Evolutionary conservation across 1,140 invertebrate genomes (phyloP).

Genomic region (Mercenaria mercenaria): DNA sequence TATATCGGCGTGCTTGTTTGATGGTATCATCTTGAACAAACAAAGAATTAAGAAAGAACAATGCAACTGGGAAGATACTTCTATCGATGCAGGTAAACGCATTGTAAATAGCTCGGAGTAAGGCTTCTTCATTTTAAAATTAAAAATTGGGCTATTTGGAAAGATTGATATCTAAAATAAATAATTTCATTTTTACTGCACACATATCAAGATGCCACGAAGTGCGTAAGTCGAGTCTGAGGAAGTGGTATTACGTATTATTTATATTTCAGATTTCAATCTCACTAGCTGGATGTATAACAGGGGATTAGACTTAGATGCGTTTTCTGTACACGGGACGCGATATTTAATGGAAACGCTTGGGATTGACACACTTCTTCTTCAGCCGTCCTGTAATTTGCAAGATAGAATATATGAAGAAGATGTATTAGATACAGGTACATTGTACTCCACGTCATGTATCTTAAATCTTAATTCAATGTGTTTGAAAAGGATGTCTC

Average conservation of each 20-base stretch:
- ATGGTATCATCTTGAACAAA: neutral
- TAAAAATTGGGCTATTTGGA: too few relatives aligned
- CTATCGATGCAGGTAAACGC: neutral
- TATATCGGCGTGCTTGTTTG: neutral
- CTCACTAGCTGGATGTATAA: neutral
- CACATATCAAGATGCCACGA: too few relatives aligned
- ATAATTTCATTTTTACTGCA: too few relatives aligned
- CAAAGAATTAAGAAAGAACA: neutral
- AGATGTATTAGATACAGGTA: too few relatives aligned
- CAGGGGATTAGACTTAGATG: neutral
- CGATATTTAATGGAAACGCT: conserved; percentile 1
- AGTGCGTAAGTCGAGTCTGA: too few relatives aligned
- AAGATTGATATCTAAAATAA: too few relatives aligned
- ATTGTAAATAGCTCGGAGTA: too few relatives aligned
- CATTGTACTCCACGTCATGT: too few relatives aligned
- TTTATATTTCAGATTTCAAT: neutral
- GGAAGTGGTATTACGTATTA: neutral
- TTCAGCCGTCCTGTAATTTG: neutral
- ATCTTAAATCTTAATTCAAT: too few relatives aligned
- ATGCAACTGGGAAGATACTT: neutral
- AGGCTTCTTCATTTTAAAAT: too few relatives aligned
- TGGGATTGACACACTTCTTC: neutral
- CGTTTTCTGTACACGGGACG: neutral
- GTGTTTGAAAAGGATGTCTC: too few relatives aligned
- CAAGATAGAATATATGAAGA: neutral